phyloP scores from a whole-genome alignment of 2,888 invertebrate species.

The Trissolcus japonicus region DNA sequence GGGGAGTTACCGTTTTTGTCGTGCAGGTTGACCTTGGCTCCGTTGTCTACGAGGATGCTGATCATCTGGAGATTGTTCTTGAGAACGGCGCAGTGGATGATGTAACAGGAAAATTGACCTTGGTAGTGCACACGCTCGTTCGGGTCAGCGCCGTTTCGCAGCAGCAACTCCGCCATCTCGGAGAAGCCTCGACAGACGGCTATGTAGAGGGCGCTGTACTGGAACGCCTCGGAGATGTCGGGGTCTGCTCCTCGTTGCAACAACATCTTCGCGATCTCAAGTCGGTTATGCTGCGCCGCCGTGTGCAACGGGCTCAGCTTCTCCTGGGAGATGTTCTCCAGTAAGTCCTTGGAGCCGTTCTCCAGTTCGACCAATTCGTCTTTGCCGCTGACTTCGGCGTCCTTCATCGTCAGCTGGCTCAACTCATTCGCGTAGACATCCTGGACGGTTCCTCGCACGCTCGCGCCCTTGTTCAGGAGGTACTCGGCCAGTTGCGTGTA shows the following conservation, averaged over 20 bases:
- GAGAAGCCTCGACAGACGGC: slow-evolving; percentile 2
- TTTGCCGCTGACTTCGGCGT: neutral
- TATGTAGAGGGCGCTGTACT: slow-evolving; percentile 12
- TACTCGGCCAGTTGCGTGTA: slow-evolving; percentile 14
- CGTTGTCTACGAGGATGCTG: slow-evolving; percentile 19
- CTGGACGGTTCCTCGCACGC: neutral
- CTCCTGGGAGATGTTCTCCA: neutral
- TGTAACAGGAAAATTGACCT: slow-evolving; percentile 8
- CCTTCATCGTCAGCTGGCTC: neutral
- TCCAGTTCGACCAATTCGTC: neutral
- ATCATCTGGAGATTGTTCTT: slow-evolving; percentile 14
- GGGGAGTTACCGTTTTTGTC: slow-evolving; percentile 33
- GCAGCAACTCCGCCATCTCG: slow-evolving; percentile 28
- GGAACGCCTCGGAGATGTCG: neutral
- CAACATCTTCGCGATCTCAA: slow-evolving; percentile 28
- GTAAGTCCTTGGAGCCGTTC: neutral
- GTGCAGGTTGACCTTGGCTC: slow-evolving; percentile 25
- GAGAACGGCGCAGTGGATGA: slow-evolving; percentile 35
- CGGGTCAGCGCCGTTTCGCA: slow-evolving; percentile 24
- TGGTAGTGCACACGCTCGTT: slow-evolving; percentile 23
- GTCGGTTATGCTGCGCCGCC: slow-evolving; percentile 21
- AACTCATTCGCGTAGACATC: neutral
- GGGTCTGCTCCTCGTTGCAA: slow-evolving; percentile 20
- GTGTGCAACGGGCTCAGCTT: slow-evolving; percentile 8
- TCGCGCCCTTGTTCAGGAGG: slow-evolving; percentile 22